Evolutionary conservation across 2,888 invertebrate species (phyloP), one percentile per base, ranked within the genome.

Genomic region (Ceriagrion tenellum): DNA sequence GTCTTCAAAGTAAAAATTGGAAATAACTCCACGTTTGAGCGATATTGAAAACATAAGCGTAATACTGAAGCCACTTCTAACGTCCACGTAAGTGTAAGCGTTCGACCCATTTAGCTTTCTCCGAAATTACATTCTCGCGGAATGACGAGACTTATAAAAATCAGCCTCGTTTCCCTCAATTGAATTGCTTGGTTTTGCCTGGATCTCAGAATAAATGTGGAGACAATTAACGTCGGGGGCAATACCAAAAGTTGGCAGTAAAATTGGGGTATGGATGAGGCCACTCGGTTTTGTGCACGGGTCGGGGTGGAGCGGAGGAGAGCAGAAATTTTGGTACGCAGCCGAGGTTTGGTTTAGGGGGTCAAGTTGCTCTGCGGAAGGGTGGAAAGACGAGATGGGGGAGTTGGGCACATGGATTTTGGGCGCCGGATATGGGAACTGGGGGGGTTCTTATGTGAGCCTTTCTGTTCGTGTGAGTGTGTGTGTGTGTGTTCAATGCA

Each of bases 301-400:
- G 6, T 16, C 2, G 10, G 16, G 59, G 18, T 59, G 13, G 20
- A 12, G 59, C 20, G 13, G 59, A 26, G 30, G 30, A 81, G 3
- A 13, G n/a, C 13, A 35, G 30, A 81, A 26, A 13, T 81, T 91
- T 93, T n/a, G 74, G 93, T 40, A 18, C 63, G 93, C 18, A 47
- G 55, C 55, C 69, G 47, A 69, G 93, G 47, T 93, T 93, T 69
- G 69, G 69, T 63, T 93, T 69, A 74, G 93, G 93, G 93, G 93
- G 74, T 93, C 93, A 93, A 93, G 74, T 93, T 93, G 69, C 93
- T 93, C 63, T 6, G 69, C 47, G 16, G 69, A 69, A 26, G 30
- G 90, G 69, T 40, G 69, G 93, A n/a, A 35, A 35, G 69, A 56
- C 6, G 90, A 3, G 55, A 55, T 59, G 89, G 55, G n/a, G 26